Conservation (phyloP, 2,888 invertebrate genomes). For the Cantharis rustica region DNA sequence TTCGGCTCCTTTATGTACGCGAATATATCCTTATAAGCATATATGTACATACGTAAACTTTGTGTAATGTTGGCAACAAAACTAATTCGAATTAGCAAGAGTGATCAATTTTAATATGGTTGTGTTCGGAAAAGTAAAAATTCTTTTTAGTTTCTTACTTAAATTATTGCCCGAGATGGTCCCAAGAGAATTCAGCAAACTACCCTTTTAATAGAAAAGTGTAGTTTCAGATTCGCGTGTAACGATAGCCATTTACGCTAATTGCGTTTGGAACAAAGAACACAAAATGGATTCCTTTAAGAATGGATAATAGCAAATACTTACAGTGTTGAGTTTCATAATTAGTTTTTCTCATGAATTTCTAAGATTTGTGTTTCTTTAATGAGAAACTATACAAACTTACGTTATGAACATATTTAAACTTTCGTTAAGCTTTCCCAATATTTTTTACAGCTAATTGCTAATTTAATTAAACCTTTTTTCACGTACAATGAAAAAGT, state of each 20-base stretch:
- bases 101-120: neutral
- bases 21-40: neutral
- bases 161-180: slow-evolving; percentile 19
- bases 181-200: slow-evolving; percentile 34
- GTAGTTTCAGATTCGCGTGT: slow-evolving; percentile 49
- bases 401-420: neutral
- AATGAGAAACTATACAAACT: neutral
- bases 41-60: neutral
- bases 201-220: slow-evolving; percentile 46
- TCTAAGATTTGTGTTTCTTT: slow-evolving; percentile 11
- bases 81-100: neutral
- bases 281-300: slow-evolving; percentile 36
- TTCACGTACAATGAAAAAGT: neutral
- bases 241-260: slow-evolving; percentile 49
- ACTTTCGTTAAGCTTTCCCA: neutral
- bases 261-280: slow-evolving; percentile 47
- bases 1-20: neutral
- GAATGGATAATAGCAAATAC: slow-evolving; percentile 29
- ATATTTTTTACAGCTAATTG: neutral
- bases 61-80: neutral
- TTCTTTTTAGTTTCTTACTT: slow-evolving; percentile 8
- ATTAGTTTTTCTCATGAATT: slow-evolving; percentile 28
- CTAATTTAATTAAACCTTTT: neutral
- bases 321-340: slow-evolving; percentile 23
- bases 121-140: slow-evolving; percentile 2